These are phyloP conservation scores for Manis pentadactyla DNA, from an alignment of 2,797 vertebrate species.

Conservation along the genomic window DNA sequence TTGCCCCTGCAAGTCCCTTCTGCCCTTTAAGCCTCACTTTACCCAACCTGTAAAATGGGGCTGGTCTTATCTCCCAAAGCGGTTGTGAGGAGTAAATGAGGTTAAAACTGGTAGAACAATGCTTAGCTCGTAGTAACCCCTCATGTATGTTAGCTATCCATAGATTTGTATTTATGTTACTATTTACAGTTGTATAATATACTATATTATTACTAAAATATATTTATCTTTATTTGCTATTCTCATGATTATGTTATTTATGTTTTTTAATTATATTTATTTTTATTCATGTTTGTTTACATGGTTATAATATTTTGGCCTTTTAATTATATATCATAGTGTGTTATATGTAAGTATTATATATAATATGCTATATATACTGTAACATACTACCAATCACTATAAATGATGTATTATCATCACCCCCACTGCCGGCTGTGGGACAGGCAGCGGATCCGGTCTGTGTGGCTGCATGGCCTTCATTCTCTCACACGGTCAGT, in stretches of 20 bases:
- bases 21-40: not conserved
- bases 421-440: fast-evolving
- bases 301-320: not conserved
- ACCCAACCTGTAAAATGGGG: not conserved
- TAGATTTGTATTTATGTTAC: not conserved
- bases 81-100: not conserved
- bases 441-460: not conserved
- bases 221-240: not conserved
- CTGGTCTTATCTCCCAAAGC: not conserved
- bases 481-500: not conserved
- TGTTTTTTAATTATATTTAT: no score
- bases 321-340: not conserved
- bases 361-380: not conserved
- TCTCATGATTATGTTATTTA: no score
- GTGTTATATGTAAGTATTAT: not conserved
- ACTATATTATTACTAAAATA: not conserved
- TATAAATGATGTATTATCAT: not conserved
- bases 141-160: not conserved
- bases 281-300: not conserved
- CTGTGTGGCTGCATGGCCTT: fast-evolving
- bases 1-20: not conserved
- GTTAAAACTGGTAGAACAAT: no score
- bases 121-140: not conserved
- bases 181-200: conserved; percentile 22
- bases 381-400: not conserved